Percentiles rank a stretch among this genome's conserved stretches.
Conservation (phyloP, 2,888 invertebrate genomes). For the Diarsia dahlii region DNA sequence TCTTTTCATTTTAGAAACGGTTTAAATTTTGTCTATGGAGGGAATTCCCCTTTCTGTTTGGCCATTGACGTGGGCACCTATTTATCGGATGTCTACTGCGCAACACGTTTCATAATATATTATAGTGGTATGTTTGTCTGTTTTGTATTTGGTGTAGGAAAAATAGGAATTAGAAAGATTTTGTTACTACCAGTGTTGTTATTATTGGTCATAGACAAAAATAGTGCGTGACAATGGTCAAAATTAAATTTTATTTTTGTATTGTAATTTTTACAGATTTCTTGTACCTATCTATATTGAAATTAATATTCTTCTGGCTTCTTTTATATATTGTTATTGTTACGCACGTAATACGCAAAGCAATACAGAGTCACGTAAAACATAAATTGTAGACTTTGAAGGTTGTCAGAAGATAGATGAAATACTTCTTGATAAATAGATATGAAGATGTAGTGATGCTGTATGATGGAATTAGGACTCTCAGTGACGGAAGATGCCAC, state of each 20-base stretch:
- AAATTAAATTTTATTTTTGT: not conserved
- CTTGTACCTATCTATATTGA: not conserved
- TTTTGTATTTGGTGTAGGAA: not conserved
- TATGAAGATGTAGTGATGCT: no score
- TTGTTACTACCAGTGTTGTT: constrained; percentile 13
- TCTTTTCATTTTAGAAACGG: not conserved
- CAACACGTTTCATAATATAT: not conserved
- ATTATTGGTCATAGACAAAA: no score
- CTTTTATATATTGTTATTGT: not conserved
- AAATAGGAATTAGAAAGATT: not conserved
- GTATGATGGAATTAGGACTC: no score
- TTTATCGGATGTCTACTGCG: not conserved
- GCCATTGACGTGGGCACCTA: constrained; percentile 18
- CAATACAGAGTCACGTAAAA: not conserved
- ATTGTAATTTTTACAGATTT: not conserved
- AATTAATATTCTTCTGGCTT: not conserved
- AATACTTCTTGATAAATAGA: no score
- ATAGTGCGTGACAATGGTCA: not conserved
- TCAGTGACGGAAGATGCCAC: no score
- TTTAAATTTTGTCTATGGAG: constrained; percentile 30
- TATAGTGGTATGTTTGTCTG: constrained; percentile 8
- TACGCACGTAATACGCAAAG: not conserved
- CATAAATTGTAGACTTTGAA: no score
- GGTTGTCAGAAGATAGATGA: no score
- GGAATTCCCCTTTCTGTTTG: constrained; percentile 33